A percentile compares a stretch with the other conserved stretches of the same genome.
These are phyloP conservation scores for Heloderma charlesbogerti DNA, from an alignment of 2,113 vertebrate species.

Conservation along the genomic window DNA sequence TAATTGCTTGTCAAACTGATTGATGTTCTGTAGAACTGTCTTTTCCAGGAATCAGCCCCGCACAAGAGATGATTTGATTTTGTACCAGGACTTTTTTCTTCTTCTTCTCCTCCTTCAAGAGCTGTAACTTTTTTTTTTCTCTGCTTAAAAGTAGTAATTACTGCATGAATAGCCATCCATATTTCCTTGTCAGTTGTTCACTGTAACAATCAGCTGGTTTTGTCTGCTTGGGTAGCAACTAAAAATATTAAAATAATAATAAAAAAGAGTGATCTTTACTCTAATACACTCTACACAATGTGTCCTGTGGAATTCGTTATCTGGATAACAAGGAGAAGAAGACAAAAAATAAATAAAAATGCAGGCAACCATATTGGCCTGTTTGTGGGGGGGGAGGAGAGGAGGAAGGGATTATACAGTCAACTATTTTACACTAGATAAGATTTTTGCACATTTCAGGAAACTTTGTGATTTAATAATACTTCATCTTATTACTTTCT, in stretches of 20 bases:
- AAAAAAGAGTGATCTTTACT: constrained; percentile 64
- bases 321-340: constrained; percentile 60
- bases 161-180: constrained; percentile 80
- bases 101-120: constrained; percentile 60
- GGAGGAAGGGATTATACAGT: constrained; percentile 34
- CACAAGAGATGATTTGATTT: constrained; percentile 76
- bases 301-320: constrained; percentile 51
- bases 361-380: neutral
- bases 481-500: constrained; percentile 36
- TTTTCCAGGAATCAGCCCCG: constrained; percentile 76
- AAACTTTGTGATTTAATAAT: neutral
- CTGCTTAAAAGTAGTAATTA: constrained; percentile 84
- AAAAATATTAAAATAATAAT: constrained; percentile 75
- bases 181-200: constrained; percentile 81
- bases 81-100: constrained; percentile 62
- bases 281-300: constrained; percentile 25
- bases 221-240: constrained; percentile 77
- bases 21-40: constrained; percentile 82
- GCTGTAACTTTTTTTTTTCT: constrained; percentile 63
- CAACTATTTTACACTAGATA: constrained; percentile 49
- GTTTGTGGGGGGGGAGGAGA: neutral
- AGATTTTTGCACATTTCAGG: constrained; percentile 49
- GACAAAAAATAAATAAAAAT: constrained; percentile 13
- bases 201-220: constrained; percentile 78
- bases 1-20: constrained; percentile 86